phyloP scores from a whole-genome alignment of 1,140 invertebrate species.

The Frieseomelitta varia region DNA sequence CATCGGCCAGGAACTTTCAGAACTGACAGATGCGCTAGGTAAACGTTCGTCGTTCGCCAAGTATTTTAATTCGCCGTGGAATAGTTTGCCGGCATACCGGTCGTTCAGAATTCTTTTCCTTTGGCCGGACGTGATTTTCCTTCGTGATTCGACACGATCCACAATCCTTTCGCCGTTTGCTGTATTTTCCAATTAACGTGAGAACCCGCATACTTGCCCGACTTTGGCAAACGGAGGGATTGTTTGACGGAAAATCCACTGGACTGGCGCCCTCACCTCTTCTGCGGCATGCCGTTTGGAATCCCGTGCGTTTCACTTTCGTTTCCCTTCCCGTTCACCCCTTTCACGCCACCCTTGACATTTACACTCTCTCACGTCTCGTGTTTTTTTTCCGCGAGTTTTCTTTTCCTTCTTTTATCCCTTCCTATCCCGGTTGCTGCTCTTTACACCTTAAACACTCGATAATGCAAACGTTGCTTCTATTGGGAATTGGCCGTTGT shows the following conservation, averaged over 20 bases:
- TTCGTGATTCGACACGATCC: not conserved
- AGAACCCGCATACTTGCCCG: constrained; percentile 2
- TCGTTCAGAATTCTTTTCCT: constrained; percentile 6
- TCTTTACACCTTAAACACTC: not conserved
- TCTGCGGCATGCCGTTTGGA: not conserved
- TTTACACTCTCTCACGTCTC: not conserved
- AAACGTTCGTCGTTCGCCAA: not conserved
- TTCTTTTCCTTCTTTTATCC: not conserved
- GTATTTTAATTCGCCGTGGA: constrained; percentile 24
- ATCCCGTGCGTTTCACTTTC: constrained; percentile 18
- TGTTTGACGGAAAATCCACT: constrained; percentile 1
- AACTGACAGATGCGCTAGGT: not conserved
- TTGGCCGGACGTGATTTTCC: not conserved
- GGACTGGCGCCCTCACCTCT: not conserved
- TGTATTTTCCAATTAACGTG: constrained; percentile 35
- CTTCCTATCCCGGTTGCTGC: not conserved
- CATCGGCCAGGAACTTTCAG: not conserved
- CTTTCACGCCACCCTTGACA: not conserved
- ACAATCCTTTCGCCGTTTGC: not conserved
- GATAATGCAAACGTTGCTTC: not conserved
- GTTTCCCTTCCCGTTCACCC: not conserved
- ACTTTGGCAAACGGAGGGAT: not conserved
- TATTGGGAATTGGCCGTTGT: too few species aligned
- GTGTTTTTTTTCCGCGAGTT: too few species aligned
- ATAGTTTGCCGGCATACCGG: constrained; percentile 24